These are phyloP conservation scores for Ormyrus rosae DNA, from an alignment of 2,888 invertebrate genomes.

Conservation along the genomic window DNA sequence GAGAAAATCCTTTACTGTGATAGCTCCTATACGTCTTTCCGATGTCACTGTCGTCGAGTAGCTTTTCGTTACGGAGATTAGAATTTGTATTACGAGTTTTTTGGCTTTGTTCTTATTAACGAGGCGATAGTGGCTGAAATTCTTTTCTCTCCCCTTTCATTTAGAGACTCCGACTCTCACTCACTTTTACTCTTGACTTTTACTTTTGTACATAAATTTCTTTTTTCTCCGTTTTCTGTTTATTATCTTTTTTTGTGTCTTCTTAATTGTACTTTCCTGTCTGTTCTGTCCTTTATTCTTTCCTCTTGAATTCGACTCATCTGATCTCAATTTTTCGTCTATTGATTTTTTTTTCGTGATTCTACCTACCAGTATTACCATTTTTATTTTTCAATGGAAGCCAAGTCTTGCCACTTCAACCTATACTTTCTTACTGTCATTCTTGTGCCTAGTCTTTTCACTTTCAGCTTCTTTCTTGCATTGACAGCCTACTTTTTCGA, in stretches of 20 bases:
- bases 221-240: slow-evolving; percentile 25
- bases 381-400: slow-evolving; percentile 50
- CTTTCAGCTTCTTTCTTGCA: slow-evolving; percentile 48
- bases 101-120: not conserved
- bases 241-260: slow-evolving; percentile 16
- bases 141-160: slow-evolving; percentile 6
- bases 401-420: slow-evolving; percentile 42
- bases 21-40: slow-evolving; percentile 41
- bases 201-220: slow-evolving; percentile 41
- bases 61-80: not conserved
- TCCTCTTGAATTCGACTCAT: not conserved
- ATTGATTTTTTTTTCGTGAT: slow-evolving; percentile 46
- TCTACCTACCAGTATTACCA: slow-evolving; percentile 57
- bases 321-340: slow-evolving; percentile 1
- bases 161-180: not conserved
- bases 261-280: slow-evolving; percentile 22
- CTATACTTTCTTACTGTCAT: slow-evolving; percentile 37
- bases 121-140: slow-evolving; percentile 18
- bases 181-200: slow-evolving; percentile 39
- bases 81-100: slow-evolving; percentile 17
- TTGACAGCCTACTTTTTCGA: slow-evolving; percentile 50
- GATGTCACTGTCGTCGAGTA: slow-evolving; percentile 16
- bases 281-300: not conserved
- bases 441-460: slow-evolving; percentile 45
- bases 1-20: slow-evolving; percentile 45